phyloP scores from a whole-genome alignment of 2,888 invertebrate species.

The Lasioglossum lativentre region DNA sequence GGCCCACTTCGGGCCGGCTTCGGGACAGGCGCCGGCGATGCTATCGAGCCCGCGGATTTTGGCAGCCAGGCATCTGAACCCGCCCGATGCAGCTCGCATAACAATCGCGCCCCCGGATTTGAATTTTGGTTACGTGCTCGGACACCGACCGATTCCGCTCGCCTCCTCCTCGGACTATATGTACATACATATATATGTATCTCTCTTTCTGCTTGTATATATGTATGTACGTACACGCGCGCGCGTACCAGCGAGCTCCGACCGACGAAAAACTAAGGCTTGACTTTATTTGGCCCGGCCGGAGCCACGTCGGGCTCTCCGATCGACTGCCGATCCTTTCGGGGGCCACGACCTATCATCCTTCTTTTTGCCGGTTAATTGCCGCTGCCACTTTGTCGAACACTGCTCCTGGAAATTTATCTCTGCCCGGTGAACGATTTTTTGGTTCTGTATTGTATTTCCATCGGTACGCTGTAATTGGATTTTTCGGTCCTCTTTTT shows the following conservation, averaged over 20 bases:
- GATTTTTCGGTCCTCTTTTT: neutral
- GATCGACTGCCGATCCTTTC: conserved; percentile 5
- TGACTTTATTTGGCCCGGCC: conserved; percentile 75
- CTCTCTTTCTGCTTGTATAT: neutral
- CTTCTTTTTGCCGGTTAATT: neutral
- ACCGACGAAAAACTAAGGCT: conserved; percentile 69
- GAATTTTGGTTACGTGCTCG: conserved; percentile 75
- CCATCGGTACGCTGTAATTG: neutral
- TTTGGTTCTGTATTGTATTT: neutral
- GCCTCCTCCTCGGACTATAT: conserved; percentile 31
- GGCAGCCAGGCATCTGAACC: conserved; percentile 70
- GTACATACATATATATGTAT: too few relatives aligned
- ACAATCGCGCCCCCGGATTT: conserved; percentile 79
- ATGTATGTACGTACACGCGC: neutral
- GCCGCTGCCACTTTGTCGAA: conserved; percentile 8
- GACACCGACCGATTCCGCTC: conserved; percentile 45
- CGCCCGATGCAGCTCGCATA: conserved; percentile 73
- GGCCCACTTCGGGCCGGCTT: too few relatives aligned
- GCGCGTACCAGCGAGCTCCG: neutral
- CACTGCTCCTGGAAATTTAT: neutral
- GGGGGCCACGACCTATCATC: conserved; percentile 16
- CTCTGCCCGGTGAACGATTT: neutral
- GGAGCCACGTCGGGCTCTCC: neutral
- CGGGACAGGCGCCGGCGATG: conserved; percentile 58
- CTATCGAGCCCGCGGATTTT: conserved; percentile 77